Evolutionary conservation across 2,113 vertebrate genomes (phyloP).

Genomic region (Lipophrys pholis): DNA sequence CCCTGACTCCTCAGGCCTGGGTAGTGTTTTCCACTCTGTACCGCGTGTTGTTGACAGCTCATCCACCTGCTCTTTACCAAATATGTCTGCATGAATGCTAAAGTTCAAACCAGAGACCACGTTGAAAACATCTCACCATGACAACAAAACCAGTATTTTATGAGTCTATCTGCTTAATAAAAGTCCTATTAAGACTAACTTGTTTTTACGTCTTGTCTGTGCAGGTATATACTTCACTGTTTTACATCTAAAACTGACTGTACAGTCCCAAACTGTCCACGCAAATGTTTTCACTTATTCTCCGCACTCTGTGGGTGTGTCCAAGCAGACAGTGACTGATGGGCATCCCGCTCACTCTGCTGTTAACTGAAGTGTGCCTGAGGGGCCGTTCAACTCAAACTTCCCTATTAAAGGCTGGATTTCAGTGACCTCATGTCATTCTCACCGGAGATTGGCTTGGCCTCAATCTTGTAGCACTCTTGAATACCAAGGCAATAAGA

Average conservation of each 20-base stretch:
- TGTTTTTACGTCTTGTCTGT: too few relatives aligned
- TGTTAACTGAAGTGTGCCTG: not conserved
- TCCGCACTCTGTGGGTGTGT: not conserved
- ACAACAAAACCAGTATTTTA: too few relatives aligned
- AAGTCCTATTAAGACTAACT: too few relatives aligned
- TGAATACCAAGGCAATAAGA: not conserved
- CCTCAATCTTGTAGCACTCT: not conserved
- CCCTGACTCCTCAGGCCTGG: constrained; percentile 37
- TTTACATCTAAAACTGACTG: too few relatives aligned
- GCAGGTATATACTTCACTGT: too few relatives aligned
- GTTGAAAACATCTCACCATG: too few relatives aligned
- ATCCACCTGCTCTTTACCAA: constrained; percentile 64
- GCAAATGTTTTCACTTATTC: constrained; percentile 11
- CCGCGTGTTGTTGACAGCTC: constrained; percentile 54
- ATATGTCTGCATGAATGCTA: not conserved
- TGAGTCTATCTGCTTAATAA: too few relatives aligned
- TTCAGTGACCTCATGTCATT: constrained; percentile 23
- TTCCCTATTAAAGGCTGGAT: constrained; percentile 3
- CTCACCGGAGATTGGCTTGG: constrained; percentile 19
- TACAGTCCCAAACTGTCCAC: not conserved
- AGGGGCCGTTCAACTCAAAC: not conserved
- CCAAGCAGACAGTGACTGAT: constrained; percentile 21
- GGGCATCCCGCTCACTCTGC: constrained; percentile 5
- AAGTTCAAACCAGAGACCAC: not conserved
- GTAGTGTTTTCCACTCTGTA: constrained; percentile 54